A percentile compares a stretch with the other conserved stretches of the same genome.
These are phyloP conservation scores for Tigriopus californicus DNA, from an alignment of 2,888 invertebrate species.

Conservation along the genomic window DNA sequence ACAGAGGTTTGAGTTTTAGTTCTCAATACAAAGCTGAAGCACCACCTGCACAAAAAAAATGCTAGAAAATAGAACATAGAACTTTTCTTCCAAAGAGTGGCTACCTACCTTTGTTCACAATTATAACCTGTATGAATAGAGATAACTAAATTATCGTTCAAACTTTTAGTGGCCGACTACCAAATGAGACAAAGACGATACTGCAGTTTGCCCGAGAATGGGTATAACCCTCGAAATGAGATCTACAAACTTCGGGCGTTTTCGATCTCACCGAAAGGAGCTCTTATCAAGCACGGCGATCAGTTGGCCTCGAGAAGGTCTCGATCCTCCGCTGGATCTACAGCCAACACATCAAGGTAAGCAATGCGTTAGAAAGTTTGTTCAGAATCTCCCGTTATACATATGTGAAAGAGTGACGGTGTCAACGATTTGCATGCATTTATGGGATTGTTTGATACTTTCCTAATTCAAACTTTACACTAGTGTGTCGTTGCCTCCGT, in stretches of 20 bases:
- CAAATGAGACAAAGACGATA: conserved; percentile 34
- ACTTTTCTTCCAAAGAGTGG: no score
- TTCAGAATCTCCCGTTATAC: not conserved
- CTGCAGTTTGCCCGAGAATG: conserved; percentile 64
- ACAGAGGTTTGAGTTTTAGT: no score
- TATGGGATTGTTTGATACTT: no score
- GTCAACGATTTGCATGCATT: no score
- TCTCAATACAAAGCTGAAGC: no score
- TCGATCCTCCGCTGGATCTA: conserved; percentile 33
- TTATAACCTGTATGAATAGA: no score
- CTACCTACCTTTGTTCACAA: no score
- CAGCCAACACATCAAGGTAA: conserved; percentile 4
- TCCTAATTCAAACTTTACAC: no score
- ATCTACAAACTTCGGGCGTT: conserved; percentile 30
- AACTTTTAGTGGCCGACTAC: conserved; percentile 8
- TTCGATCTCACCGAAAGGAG: conserved; percentile 65
- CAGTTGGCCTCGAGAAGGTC: conserved; percentile 67
- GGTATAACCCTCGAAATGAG: conserved; percentile 47
- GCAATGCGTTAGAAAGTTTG: not conserved
- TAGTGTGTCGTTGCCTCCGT: no score
- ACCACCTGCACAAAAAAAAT: no score
- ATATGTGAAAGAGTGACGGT: not conserved
- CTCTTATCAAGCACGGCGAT: conserved; percentile 69
- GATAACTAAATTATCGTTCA: no score
- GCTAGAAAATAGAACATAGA: no score